Percentiles rank a stretch among this genome's conserved stretches.
These are phyloP conservation scores for Drosophila multiciliata DNA, from an alignment of 2,888 invertebrate genomes.

Conservation along the genomic window DNA sequence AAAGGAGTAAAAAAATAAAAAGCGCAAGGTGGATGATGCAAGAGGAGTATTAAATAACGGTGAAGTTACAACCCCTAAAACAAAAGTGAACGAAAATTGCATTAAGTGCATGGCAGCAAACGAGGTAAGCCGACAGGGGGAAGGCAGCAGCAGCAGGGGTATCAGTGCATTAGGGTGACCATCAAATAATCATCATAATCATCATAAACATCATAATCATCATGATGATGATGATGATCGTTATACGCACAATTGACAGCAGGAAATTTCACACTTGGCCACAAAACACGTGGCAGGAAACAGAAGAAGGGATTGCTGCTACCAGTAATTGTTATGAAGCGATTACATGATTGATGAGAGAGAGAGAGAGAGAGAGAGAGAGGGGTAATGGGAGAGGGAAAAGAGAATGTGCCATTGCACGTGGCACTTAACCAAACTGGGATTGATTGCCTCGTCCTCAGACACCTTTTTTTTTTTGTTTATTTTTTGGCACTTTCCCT, in stretches of 20 bases:
- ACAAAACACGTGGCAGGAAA: conserved; percentile 57
- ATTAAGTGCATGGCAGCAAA: conserved; percentile 61
- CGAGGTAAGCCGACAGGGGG: conserved; percentile 1
- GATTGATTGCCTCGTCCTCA: conserved; percentile 18
- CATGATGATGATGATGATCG: conserved; percentile 13
- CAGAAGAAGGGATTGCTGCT: conserved; percentile 14
- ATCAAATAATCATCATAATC: conserved; percentile 12
- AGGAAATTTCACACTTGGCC: conserved; percentile 70
- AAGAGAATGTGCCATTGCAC: conserved; percentile 31
- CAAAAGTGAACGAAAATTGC: conserved; percentile 68
- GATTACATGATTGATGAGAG: conserved; percentile 70
- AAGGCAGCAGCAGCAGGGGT: background rate
- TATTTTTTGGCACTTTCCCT: conserved; percentile 16
- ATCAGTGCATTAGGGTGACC: conserved; percentile 58
- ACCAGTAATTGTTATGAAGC: conserved; percentile 64
- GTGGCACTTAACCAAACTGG: conserved; percentile 51
- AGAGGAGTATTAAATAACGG: conserved; percentile 71
- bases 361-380: conserved; percentile 5
- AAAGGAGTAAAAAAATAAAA: conserved; percentile 43
- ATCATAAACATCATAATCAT: conserved; percentile 26
- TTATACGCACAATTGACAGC: conserved; percentile 70
- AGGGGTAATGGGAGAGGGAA: background rate
- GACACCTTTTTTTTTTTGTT: background rate
- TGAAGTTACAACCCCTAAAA: conserved; percentile 68
- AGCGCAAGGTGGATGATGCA: conserved; percentile 79